phyloP scores from a whole-genome alignment of 2,888 invertebrate species.

The Ligdia adustata region DNA sequence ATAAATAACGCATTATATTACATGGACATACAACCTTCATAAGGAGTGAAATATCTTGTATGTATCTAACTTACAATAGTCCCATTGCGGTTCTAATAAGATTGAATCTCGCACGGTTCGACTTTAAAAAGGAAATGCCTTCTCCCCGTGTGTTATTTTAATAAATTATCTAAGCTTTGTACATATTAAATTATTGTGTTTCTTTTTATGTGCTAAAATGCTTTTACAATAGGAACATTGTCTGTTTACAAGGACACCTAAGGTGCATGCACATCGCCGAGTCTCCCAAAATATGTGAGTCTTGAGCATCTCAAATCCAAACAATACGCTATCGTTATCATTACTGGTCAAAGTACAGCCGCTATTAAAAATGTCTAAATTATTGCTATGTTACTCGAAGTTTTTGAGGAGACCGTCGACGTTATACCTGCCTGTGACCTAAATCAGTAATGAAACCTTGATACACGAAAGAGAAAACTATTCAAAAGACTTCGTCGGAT shows the following conservation, averaged over 20 bases:
- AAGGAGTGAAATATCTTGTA: slow-evolving; percentile 67
- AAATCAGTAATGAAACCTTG: too few relatives aligned
- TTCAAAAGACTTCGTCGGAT: slow-evolving; percentile 16
- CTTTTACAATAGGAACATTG: slow-evolving; percentile 36
- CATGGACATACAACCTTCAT: slow-evolving; percentile 79
- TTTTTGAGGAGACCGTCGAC: too few relatives aligned
- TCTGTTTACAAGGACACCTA: slow-evolving; percentile 21
- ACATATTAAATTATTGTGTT: slow-evolving; percentile 25
- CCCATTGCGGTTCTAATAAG: slow-evolving; percentile 48
- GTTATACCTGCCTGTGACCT: too few relatives aligned
- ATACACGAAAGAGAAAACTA: slow-evolving; percentile 37
- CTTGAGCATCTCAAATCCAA: too few relatives aligned
- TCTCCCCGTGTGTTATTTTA: slow-evolving; percentile 31
- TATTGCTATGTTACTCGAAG: too few relatives aligned
- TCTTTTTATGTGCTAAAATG: slow-evolving; percentile 24
- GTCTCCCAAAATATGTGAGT: too few relatives aligned
- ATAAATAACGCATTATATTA: slow-evolving; percentile 78
- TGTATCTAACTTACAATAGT: slow-evolving; percentile 57
- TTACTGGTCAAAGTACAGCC: too few relatives aligned
- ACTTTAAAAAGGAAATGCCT: slow-evolving; percentile 36
- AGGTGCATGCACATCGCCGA: slow-evolving; percentile 7
- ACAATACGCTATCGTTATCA: too few relatives aligned
- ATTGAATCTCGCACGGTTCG: slow-evolving; percentile 38
- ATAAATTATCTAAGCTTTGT: slow-evolving; percentile 33
- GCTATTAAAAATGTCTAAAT: too few relatives aligned